Evolutionary conservation across 2,888 invertebrate genomes (phyloP), one percentile per base, ranked within the genome.

Genomic region (Lypha dubia): DNA sequence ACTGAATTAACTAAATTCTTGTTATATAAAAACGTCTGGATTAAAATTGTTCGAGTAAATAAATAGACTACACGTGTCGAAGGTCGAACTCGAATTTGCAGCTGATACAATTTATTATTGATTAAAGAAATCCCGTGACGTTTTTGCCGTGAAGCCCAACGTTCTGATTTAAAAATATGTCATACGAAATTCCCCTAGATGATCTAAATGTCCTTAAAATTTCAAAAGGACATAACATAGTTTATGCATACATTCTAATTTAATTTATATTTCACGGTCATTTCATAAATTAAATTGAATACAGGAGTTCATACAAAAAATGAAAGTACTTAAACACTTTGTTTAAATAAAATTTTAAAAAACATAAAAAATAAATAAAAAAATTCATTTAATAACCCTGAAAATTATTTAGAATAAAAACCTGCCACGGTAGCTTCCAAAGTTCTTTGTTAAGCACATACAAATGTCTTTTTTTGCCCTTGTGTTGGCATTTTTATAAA

Each of bases 381-480:
- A 65, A 20, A 56, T 58, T 11, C 13, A 70, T 79, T 58, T 49
- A 67, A 73, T 73, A 73, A 73, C 79, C 79, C 38, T 79, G 79
- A 79, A 73, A 73, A 38, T 32, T 58, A 58, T 53, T 22, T 8
- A 20, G 28, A 20, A 63, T 49, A 58, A 15, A 58, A 65, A 24
- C 46, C 38, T 49, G 41, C 38, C 17, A 38, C 13, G 68, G 5
- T 5, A 28, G 44, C 75, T 53, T 68, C 32, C 11, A 53, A 44
- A 53, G 44, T 75, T 46, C 44, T 80, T 74, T 80, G 22, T 58
- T 51, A 41, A 35, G 2, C 11, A 35, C 8, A 32, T 15, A 7
- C 56, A 6, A 41, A 32, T 49, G 44, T 24, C 2, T 20, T 60
- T 58, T 63, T 24, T 22, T 56, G 28, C 17, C 32, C 41, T 63